A percentile compares a stretch with the other conserved stretches of the same genome.
Conservation (phyloP, 1,140 invertebrate species). For the Bombus terrestris region DNA sequence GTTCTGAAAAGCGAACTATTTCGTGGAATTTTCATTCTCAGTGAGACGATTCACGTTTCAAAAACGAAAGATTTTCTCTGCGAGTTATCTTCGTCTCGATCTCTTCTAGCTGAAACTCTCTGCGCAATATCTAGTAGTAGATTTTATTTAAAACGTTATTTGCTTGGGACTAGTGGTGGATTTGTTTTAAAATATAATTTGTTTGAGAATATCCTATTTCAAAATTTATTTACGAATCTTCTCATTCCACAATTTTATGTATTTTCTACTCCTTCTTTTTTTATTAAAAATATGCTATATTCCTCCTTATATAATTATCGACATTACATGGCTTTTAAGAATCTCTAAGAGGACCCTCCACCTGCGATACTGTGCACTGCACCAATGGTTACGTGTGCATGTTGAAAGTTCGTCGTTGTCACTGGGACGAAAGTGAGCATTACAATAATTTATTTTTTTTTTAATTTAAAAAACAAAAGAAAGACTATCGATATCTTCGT, state of each 20-base stretch:
- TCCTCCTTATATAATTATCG: not conserved
- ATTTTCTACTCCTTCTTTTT: not conserved
- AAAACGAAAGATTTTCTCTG: not conserved
- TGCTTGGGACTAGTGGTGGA: no score
- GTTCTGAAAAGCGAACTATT: not conserved
- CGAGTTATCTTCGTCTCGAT: no score
- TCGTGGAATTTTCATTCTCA: no score
- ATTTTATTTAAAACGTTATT: no score
- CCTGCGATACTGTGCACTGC: conserved; percentile 71
- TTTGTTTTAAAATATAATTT: no score
- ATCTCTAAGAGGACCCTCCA: conserved; percentile 67
- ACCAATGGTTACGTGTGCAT: conserved; percentile 67
- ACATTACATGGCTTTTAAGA: conserved; percentile 60
- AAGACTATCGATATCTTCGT: no score
- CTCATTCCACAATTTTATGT: no score
- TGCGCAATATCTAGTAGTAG: no score
- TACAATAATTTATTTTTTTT: not conserved
- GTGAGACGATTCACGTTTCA: not conserved
- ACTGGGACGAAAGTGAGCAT: conserved; percentile 70
- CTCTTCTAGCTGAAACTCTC: no score
- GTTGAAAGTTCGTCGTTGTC: conserved; percentile 64
- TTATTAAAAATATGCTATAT: not conserved
- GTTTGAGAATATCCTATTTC: no score
- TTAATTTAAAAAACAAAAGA: not conserved
- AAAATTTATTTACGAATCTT: no score